Conservation (phyloP, 2,888 invertebrate species). For the Acanthosepion esculentum region DNA sequence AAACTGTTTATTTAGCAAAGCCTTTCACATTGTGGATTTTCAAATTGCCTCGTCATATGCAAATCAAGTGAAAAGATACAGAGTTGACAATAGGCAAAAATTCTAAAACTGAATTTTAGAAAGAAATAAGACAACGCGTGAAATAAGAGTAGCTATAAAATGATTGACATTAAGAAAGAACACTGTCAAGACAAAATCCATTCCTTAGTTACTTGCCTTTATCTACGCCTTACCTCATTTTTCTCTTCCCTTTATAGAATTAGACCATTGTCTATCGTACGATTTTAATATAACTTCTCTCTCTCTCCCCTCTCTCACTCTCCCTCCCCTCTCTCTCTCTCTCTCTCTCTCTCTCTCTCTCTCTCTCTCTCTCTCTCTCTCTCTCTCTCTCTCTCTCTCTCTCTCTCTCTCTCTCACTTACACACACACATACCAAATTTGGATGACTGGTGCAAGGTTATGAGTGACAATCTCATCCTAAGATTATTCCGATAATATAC, state of each 20-base stretch:
- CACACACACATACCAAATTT: not conserved
- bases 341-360: not conserved
- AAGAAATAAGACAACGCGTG: no score
- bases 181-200: no score
- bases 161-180: no score
- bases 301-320: not conserved
- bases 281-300: not conserved
- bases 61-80: no score
- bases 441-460: not conserved
- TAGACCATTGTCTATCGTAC: not conserved
- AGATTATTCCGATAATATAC: conserved; percentile 33
- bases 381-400: not conserved
- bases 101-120: no score
- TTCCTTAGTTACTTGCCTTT: not conserved
- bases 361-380: not conserved
- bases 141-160: no score
- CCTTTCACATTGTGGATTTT: no score
- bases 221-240: not conserved
- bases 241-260: not conserved
- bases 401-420: not conserved
- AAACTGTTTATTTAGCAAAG: no score
- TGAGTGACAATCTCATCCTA: not conserved
- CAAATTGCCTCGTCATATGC: no score
- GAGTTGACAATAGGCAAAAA: no score
- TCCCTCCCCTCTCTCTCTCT: not conserved